Percentiles rank a stretch among this genome's conserved stretches.
Conservation (phyloP, 2,888 invertebrate genomes). For the Drosophila neonasuta region DNA sequence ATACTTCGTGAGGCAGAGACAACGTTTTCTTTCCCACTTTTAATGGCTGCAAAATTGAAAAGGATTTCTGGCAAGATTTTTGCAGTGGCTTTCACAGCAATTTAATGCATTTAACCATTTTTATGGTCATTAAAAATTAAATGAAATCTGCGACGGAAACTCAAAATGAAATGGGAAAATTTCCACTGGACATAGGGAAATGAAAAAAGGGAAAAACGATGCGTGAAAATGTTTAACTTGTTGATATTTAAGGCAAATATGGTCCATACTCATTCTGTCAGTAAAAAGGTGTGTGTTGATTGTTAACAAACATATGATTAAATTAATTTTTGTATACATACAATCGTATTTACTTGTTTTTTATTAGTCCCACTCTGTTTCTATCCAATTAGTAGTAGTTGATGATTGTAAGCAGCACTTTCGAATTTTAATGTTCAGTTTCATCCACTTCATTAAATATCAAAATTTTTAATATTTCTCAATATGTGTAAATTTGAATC, state of each 20-base stretch:
- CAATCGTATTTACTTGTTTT: constrained; percentile 8
- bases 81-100: constrained; percentile 13
- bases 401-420: constrained; percentile 12
- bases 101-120: constrained; percentile 42
- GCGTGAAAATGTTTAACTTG: constrained; percentile 52
- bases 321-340: constrained; percentile 27
- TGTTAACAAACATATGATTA: constrained; percentile 30
- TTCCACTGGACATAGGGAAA: not conserved
- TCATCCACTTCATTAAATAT: not conserved
- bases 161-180: constrained; percentile 15
- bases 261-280: not conserved
- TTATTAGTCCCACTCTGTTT: not conserved
- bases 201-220: constrained; percentile 4
- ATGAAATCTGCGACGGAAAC: constrained; percentile 38
- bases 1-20: not conserved
- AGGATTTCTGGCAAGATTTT: constrained; percentile 35
- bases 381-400: not conserved
- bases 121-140: constrained; percentile 55
- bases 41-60: constrained; percentile 35
- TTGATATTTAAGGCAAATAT: constrained; percentile 61
- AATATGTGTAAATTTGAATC: too few relatives aligned
- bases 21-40: not conserved
- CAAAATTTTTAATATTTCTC: too few relatives aligned
- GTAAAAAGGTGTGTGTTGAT: constrained; percentile 5
- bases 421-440: not conserved